phyloP scores from a whole-genome alignment of 2,113 vertebrate genomes.

The Hippocampus mohnikei region DNA sequence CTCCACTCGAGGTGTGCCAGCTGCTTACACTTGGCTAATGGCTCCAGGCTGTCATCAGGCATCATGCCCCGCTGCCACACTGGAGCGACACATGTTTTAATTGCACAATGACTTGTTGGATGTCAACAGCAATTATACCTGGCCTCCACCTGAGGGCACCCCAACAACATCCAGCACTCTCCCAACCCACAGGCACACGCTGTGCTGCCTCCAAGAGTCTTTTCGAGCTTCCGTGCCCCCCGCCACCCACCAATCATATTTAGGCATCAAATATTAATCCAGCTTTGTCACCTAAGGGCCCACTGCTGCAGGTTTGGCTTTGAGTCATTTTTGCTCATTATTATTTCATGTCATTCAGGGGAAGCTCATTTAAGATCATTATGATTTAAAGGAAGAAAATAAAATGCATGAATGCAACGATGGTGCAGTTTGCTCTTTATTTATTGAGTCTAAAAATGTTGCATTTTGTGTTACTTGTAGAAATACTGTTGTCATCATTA shows the following conservation, averaged over 20 bases:
- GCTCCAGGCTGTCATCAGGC: conserved; percentile 74
- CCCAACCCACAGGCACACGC: background rate
- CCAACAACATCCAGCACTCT: conserved; percentile 45
- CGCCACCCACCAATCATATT: conserved; percentile 58
- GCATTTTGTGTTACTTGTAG: background rate
- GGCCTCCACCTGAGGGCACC: conserved; percentile 71
- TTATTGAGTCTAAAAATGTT: background rate
- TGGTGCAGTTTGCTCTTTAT: background rate
- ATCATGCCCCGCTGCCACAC: conserved; percentile 66
- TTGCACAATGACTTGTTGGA: conserved; percentile 70
- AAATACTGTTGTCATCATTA: too few relatives aligned
- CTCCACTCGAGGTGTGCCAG: conserved; percentile 69
- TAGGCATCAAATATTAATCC: conserved; percentile 72
- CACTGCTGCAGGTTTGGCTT: conserved; percentile 58
- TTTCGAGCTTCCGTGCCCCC: conserved; percentile 13
- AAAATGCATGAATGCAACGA: conserved; percentile 44
- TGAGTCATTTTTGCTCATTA: conserved; percentile 72
- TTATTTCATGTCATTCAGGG: conserved; percentile 64
- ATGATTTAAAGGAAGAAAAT: conserved; percentile 52
- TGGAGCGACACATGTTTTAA: conserved; percentile 72
- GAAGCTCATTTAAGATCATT: conserved; percentile 51
- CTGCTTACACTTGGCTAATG: conserved; percentile 78
- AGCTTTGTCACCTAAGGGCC: conserved; percentile 66
- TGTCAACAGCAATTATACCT: conserved; percentile 67
- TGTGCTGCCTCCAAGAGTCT: conserved; percentile 7